These are phyloP conservation scores for Origma solitaria DNA, from an alignment of 2,113 vertebrate genomes.

Conservation along the genomic window DNA sequence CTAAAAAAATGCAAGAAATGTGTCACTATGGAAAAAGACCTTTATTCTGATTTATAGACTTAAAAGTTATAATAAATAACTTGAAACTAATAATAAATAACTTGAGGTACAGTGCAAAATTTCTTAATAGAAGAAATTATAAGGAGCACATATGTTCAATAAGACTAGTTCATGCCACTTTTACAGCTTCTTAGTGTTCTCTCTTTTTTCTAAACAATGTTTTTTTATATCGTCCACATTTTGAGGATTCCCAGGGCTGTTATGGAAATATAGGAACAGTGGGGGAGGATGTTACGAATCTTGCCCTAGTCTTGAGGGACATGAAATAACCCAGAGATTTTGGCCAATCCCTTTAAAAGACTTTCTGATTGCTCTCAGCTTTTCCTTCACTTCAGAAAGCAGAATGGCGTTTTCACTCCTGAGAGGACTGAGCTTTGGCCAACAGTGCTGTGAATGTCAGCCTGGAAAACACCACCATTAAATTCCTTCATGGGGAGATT, in stretches of 20 bases:
- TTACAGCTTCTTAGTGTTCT: not conserved
- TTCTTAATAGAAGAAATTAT: not conserved
- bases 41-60: not conserved
- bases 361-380: not conserved
- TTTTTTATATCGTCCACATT: not conserved
- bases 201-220: accelerated
- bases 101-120: not conserved
- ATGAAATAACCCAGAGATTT: not conserved
- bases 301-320: not conserved
- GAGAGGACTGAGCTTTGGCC: not conserved
- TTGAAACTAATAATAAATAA: not conserved
- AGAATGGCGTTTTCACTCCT: not conserved
- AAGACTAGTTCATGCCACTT: not conserved
- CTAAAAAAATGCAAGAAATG: not conserved
- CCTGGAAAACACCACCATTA: not conserved
- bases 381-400: not conserved
- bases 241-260: not conserved
- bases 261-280: not conserved
- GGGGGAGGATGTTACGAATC: not conserved
- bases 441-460: not conserved
- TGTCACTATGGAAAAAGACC: not conserved
- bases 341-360: not conserved
- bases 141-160: not conserved
- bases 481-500: not conserved
- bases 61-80: not conserved